Percentiles rank a stretch among this genome's conserved stretches.
These are phyloP conservation scores for Scaptomyza polygonia DNA, from an alignment of 2,888 invertebrate species.

Conservation along the genomic window DNA sequence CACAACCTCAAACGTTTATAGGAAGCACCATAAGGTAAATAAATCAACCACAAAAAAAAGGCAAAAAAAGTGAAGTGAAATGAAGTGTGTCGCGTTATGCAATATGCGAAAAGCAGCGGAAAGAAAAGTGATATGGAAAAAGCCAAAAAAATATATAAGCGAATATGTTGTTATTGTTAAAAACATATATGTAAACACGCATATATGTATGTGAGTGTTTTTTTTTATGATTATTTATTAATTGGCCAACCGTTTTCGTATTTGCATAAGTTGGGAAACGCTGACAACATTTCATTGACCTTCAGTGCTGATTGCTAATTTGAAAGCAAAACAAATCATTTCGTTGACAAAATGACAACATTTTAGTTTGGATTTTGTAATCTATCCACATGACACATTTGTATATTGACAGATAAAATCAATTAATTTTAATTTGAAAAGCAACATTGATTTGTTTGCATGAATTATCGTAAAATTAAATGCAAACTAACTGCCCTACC, in stretches of 20 bases:
- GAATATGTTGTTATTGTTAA: slow-evolving; percentile 18
- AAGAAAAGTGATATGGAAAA: slow-evolving; percentile 39
- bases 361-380: slow-evolving; percentile 25
- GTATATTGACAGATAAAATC: background rate
- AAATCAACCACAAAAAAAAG: slow-evolving; percentile 11
- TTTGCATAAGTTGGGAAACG: slow-evolving; percentile 64
- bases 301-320: slow-evolving; percentile 64
- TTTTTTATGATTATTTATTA: slow-evolving; percentile 26
- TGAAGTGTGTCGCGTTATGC: slow-evolving; percentile 67
- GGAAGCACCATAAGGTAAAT: slow-evolving; percentile 79
- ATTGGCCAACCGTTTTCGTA: slow-evolving; percentile 31
- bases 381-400: background rate
- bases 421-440: slow-evolving; percentile 15
- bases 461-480: slow-evolving; percentile 27
- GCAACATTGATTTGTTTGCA: slow-evolving; percentile 29
- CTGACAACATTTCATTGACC: slow-evolving; percentile 69
- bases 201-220: background rate
- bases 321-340: slow-evolving; percentile 48
- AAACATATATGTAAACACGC: background rate
- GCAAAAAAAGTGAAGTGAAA: slow-evolving; percentile 62
- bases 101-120: slow-evolving; percentile 53
- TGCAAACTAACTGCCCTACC: slow-evolving; percentile 11
- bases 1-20: slow-evolving; percentile 57
- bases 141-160: slow-evolving; percentile 14
- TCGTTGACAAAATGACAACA: slow-evolving; percentile 23